Conservation (phyloP, 1,140 invertebrate species). For the Drosophila triauraria region DNA sequence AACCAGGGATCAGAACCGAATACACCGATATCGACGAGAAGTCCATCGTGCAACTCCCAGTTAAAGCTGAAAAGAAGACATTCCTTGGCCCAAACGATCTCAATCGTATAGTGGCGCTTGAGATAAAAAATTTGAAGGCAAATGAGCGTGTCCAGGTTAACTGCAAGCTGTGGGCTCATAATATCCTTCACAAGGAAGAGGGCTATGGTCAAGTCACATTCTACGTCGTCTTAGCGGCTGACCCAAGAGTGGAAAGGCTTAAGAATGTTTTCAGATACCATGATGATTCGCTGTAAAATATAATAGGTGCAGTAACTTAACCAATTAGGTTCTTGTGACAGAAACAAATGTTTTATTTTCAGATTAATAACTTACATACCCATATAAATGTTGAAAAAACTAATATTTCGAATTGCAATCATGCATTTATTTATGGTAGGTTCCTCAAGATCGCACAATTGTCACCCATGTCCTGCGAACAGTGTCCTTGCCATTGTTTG, state of each 20-base stretch:
- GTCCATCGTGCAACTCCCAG: background rate
- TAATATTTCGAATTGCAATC: background rate
- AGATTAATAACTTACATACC: background rate
- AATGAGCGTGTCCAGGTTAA: slow-evolving; percentile 18
- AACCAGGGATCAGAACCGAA: slow-evolving; percentile 35
- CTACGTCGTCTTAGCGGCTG: slow-evolving; percentile 13
- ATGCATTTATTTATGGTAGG: slow-evolving; percentile 28
- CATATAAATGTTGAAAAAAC: background rate
- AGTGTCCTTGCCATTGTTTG: slow-evolving; percentile 94
- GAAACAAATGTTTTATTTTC: background rate
- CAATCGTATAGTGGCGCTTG: slow-evolving; percentile 59
- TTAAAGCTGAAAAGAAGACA: background rate
- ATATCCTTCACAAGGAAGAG: slow-evolving; percentile 29
- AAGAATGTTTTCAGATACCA: background rate
- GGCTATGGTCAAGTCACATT: slow-evolving; percentile 32
- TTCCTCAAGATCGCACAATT: slow-evolving; percentile 92
- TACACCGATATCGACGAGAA: slow-evolving; percentile 30
- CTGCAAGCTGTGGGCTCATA: slow-evolving; percentile 58
- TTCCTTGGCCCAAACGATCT: slow-evolving; percentile 30
- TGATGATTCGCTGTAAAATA: slow-evolving; percentile 18
- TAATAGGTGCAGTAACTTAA: background rate
- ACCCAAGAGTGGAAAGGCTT: background rate
- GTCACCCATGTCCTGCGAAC: slow-evolving; percentile 93
- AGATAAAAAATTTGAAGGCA: slow-evolving; percentile 27
- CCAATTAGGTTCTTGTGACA: background rate